Percentiles rank a stretch among this genome's conserved stretches.
Evolutionary conservation across 2,113 vertebrate genomes (phyloP).

Genomic region (Lichenostomus cassidix): DNA sequence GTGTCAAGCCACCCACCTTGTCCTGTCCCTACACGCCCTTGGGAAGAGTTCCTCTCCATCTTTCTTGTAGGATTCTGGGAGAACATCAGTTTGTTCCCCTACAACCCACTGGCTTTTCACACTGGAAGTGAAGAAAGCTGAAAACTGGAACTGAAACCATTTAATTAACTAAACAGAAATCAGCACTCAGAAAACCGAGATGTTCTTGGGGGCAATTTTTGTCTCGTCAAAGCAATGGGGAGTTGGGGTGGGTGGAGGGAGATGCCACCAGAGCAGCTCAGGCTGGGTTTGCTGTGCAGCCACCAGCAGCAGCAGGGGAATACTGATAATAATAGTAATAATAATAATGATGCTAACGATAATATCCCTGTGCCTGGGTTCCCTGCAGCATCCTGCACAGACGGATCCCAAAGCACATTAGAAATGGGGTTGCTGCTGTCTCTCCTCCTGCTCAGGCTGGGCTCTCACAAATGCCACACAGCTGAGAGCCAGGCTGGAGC

Average conservation of each 20-base stretch:
- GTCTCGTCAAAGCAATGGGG: not conserved
- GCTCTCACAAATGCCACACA: not conserved
- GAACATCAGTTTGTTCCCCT: not conserved
- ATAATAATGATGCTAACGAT: not conserved
- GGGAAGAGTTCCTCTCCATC: not conserved
- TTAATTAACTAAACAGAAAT: slow-evolving; percentile 31
- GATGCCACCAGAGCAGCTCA: not conserved
- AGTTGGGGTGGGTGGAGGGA: not conserved
- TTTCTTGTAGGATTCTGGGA: not conserved
- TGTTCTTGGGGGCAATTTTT: slow-evolving; percentile 26
- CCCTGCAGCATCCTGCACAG: slow-evolving; percentile 18
- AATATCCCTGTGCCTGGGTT: slow-evolving; percentile 32
- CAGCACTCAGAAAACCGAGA: not conserved
- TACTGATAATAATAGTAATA: not conserved
- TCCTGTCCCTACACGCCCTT: not conserved
- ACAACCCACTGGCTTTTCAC: not conserved
- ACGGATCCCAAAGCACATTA: not conserved
- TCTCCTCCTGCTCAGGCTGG: not conserved
- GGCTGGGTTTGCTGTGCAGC: not conserved
- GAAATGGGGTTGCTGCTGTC: slow-evolving; percentile 9
- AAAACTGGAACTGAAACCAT: not conserved
- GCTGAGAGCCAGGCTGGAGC: not conserved
- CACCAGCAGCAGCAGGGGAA: not conserved
- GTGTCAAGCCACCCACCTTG: not conserved
- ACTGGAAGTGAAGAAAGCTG: not conserved